Evolutionary conservation across 2,113 vertebrate species (phyloP).

Genomic region (Dicentrarchus labrax): DNA sequence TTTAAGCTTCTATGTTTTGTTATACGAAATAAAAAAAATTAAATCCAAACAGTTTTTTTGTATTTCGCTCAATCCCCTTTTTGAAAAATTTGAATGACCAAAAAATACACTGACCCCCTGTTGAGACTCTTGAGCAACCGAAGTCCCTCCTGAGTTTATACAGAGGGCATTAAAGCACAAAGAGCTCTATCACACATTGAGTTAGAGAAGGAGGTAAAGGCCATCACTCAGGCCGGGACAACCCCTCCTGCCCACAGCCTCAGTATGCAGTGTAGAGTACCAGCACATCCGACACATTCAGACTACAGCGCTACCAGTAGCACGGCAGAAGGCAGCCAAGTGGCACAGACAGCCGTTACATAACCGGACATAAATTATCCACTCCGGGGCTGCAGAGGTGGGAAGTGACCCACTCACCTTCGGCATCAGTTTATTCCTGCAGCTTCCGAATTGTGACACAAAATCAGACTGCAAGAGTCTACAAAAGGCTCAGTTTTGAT

Average conservation of each 20-base stretch:
- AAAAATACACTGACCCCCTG: constrained; percentile 13
- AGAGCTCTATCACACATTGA: constrained; percentile 50
- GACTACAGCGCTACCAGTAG: constrained; percentile 63
- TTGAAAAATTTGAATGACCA: too few species aligned
- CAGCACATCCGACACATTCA: constrained; percentile 71
- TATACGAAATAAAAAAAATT: too few species aligned
- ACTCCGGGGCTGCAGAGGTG: constrained; percentile 47
- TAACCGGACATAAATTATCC: constrained; percentile 75
- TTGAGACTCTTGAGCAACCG: constrained; percentile 19
- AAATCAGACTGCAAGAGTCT: not conserved
- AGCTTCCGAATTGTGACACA: not conserved
- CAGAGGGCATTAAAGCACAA: constrained; percentile 46
- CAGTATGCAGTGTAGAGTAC: constrained; percentile 64
- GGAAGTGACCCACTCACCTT: constrained; percentile 62
- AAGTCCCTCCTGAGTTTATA: constrained; percentile 42
- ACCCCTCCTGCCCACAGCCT: constrained; percentile 44
- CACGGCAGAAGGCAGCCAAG: constrained; percentile 77
- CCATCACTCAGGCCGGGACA: constrained; percentile 65
- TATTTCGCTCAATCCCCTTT: too few species aligned
- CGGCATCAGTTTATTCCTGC: constrained; percentile 18
- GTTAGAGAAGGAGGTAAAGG: constrained; percentile 56
- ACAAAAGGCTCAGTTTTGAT: constrained; percentile 2
- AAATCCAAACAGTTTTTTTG: too few species aligned
- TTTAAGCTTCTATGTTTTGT: too few species aligned
- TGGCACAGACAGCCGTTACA: constrained; percentile 77